Percentiles rank a stretch among this genome's conserved stretches.
Evolutionary conservation across 2,113 vertebrate species (phyloP).

Genomic region (Grammomys surdaster): DNA sequence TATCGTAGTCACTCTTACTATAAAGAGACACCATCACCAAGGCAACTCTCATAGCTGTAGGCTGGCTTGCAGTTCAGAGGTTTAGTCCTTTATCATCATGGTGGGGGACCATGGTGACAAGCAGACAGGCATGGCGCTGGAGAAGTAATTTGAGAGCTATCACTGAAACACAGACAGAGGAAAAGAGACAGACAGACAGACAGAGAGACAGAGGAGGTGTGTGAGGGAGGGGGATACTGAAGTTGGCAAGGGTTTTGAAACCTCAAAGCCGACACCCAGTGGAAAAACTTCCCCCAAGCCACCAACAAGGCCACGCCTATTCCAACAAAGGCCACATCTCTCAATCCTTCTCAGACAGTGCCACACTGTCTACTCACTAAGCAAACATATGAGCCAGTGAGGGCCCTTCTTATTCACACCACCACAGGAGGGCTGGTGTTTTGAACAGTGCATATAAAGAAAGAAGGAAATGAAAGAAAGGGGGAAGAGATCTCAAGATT

Average conservation of each 20-base stretch:
- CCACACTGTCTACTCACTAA: not conserved
- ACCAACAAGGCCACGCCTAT: not conserved
- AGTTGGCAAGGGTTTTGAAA: not conserved
- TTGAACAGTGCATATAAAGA: not conserved
- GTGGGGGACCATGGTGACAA: not conserved
- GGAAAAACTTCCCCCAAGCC: not conserved
- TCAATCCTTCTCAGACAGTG: not conserved
- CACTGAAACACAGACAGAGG: not conserved
- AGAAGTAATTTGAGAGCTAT: not conserved
- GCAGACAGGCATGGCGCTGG: not conserved
- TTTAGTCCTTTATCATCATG: not conserved
- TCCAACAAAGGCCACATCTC: not conserved
- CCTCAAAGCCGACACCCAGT: not conserved
- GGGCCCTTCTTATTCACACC: not conserved
- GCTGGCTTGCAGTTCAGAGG: not conserved
- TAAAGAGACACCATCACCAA: not conserved
- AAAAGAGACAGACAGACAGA: not conserved
- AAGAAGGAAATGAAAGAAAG: not conserved
- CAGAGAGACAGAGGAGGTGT: not conserved
- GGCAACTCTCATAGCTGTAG: not conserved
- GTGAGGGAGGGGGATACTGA: not conserved
- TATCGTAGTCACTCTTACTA: not conserved
- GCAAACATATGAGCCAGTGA: not conserved
- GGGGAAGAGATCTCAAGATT: rapidly evolving
- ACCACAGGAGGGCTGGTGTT: not conserved